Evolutionary conservation across 2,888 invertebrate genomes (phyloP), one percentile per base, ranked within the genome.

Genomic region (Agriopis marginaria): DNA sequence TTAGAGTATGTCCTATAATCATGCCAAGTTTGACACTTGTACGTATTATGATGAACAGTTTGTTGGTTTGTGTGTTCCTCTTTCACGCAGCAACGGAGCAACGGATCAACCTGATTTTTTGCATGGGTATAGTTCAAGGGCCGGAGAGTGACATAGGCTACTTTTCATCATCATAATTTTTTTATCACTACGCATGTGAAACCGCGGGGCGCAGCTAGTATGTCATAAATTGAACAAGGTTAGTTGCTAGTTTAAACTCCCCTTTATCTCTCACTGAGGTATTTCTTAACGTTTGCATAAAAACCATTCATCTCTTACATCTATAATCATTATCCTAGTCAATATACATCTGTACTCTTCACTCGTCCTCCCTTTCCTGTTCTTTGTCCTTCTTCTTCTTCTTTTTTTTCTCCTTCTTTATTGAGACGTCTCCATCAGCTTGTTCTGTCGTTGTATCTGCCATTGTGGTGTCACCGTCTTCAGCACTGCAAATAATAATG

Each of bases 301-400:
- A 62, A 79, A 77, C 49, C 68, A 70, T 56, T 68, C 49, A 55
- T 61, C 54, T 71, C 77, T 75, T 78, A 56, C 12, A 7, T 42
- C 55, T 76, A 69, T 73, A 63, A 11, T 17, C 23, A 65, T 75
- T 75, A 81, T 14, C 60, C 64, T 76, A 77, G 69, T 58, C 59
- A 77, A 82, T 71, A 78, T 67, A 67, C 54, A 70, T 64, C 45
- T 55, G 14, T 53, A 50, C 49, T 67, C 66, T 75, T 74, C 78
- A 89, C 76, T 92, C 94, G 64, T 95, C 95, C 68, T 86, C 84
- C 76, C 79, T 80, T 51, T 95, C 96, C 79, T 95, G 95, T 70
- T 96, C 95, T 88, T 96, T 96, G 82, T 96, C 95, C 88, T 96
- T 97, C 93, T 97, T 97, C 91, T 96, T 96, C 91, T 97, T 97